Evolutionary conservation across 2,113 vertebrate genomes (phyloP), one percentile per base, ranked within the genome.

Genomic region (Calidris pugnax): DNA sequence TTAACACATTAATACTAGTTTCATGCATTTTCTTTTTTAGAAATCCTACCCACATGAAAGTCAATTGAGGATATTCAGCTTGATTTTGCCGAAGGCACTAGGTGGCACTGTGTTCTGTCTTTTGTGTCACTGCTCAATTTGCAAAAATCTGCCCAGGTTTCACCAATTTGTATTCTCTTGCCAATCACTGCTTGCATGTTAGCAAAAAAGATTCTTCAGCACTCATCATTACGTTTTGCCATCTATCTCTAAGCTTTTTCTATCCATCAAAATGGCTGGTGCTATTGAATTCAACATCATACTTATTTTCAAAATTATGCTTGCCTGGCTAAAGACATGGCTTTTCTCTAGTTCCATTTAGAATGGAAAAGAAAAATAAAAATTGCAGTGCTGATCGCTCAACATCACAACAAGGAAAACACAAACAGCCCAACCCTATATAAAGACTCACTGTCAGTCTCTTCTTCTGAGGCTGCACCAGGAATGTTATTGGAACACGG

Each of bases 101-200:
- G 96, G 94, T 96, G 95, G 93, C 89, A 69, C 89, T 96, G 77
- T 27, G 30, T 64, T 95, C 87, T 96, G 91, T 28, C 48, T 91
- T 95, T 95, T 81, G 68, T 45, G 35, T 24, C 11, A 19, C 30
- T 2, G 53, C 35, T 92, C 80, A 15, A 33, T 71, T 67, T 74
- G 33, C 55, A 55, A 48, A 45, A n/a, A 45, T 12, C 55, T 56
- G 56, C 77, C 73, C 67, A n/a, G 14, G 19, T 51, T 78, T 60
- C 80, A 66, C 73, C 66, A 63, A 7, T 80, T 82, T 48, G 5
- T 20, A n/a, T 26, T 32, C 41, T 43, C 32, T 51, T 53, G 26
- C 60, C 87, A 50, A 53, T 53, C 64, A 14, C 41, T 45, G 24
- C 67, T 73, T 30, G 24, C 27, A 30, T 2, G 3, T 69, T 26